A percentile compares a stretch with the other conserved stretches of the same genome.
phyloP scores from a whole-genome alignment of 2,113 vertebrate species.

The Seriola dumerili region DNA sequence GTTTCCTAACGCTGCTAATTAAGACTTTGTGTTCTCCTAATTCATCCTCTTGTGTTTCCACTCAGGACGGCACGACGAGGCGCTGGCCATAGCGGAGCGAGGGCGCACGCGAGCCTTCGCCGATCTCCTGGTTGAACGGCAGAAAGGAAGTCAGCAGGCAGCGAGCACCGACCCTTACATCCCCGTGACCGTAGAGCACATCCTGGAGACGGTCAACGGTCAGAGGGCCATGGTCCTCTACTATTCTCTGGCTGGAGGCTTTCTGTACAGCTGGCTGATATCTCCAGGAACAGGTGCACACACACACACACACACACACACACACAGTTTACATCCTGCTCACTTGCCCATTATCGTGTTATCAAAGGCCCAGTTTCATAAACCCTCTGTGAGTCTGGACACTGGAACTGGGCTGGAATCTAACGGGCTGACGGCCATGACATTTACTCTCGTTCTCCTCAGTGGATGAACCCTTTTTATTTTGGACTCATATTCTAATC shows the following conservation, averaged over 20 bases:
- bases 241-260: constrained; percentile 93
- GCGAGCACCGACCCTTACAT: constrained; percentile 88
- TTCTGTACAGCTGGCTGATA: constrained; percentile 96
- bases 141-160: constrained; percentile 90
- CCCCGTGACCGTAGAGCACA: constrained; percentile 92
- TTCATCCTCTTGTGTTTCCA: neutral
- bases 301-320: constrained; percentile 8
- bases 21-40: neutral
- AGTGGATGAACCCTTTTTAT: no score
- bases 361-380: no score
- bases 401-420: neutral
- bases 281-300: constrained; percentile 92
- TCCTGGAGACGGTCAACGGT: constrained; percentile 91
- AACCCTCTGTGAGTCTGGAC: neutral
- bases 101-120: constrained; percentile 94
- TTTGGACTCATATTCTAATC: neutral
- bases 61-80: constrained; percentile 94
- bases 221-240: constrained; percentile 94
- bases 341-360: no score
- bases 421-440: neutral
- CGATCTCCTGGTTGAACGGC: constrained; percentile 93
- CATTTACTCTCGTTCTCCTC: constrained; percentile 17
- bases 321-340: neutral
- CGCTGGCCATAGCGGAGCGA: constrained; percentile 93
- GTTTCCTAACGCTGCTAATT: no score